Base-by-base conservation (phyloP, 1,140 invertebrate genomes). In the Tetraneura akinire region DNA sequence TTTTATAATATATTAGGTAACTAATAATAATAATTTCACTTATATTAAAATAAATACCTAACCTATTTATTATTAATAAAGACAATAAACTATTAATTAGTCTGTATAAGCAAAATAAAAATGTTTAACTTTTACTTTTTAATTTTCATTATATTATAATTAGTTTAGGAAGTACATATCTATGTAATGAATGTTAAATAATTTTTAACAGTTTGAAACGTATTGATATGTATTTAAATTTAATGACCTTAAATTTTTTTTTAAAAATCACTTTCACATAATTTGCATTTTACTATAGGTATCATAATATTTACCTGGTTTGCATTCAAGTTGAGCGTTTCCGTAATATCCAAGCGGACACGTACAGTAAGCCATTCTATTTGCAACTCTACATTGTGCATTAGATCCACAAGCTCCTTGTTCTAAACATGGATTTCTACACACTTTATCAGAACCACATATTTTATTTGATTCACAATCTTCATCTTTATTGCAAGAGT, bases 311-410 rank as follows among this genome's bases (percentile, higher is more conserved):
- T 82, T 85, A 87, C 88, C 88, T 85, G 87, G 87, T 83, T 91
- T 91, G 83, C 94, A 96, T 85, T 93, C 92, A 11, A 91, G 86
- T 78, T 88, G 87, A 0, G 94, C 92, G 87, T 96, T 95, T 80
- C 94, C 95, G 82, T 91, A 89, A 84, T 93, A 94, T 80, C 93
- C 92, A 14, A 92, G 91, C 18, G 94, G 93, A 85, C 95, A 97
- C 0, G 91, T 90, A 85, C 95, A 96, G 82, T 93, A 90, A 0
- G 93, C 90, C 82, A 88, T 87, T 82, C 92, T 88, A 80, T 92
- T 89, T 4, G 92, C 87, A 2, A 94, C 91, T n/a, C 91, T 89
- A 83, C 95, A 97, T 82, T 95, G 92, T 0, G 94, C 94, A 86
- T 96, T 96, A 16, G 89, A 85, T 13, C 94, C 95, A 84, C 95